Conservation (phyloP, 2,113 vertebrate genomes). For the Panurus biarmicus region DNA sequence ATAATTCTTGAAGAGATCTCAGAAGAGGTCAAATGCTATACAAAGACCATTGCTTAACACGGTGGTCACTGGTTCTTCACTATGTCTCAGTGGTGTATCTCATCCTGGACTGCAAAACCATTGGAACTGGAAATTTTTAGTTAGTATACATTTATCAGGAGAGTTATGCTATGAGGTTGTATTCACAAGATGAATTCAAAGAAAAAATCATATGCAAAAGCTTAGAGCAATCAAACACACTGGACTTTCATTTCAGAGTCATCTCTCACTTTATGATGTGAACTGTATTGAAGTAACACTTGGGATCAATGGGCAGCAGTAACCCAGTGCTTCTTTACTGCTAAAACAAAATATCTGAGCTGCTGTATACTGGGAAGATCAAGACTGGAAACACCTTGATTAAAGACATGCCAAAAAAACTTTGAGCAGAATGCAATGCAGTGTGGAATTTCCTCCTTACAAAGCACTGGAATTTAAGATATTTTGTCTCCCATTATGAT, state of each 20-base stretch:
- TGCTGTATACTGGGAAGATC: neutral
- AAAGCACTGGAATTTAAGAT: neutral
- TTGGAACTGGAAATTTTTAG: neutral
- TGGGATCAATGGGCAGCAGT: neutral
- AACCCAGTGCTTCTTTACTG: neutral
- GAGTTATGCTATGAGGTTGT: neutral
- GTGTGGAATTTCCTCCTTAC: neutral
- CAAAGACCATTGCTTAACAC: neutral
- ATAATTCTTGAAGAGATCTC: neutral
- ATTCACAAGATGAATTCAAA: neutral
- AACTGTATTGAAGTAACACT: rapidly evolving
- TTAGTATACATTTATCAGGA: neutral
- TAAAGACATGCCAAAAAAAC: neutral
- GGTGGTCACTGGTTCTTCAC: neutral
- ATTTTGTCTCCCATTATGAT: neutral
- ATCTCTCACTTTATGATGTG: neutral
- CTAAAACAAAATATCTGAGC: neutral
- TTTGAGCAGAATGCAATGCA: neutral
- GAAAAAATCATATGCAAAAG: neutral
- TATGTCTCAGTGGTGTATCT: rapidly evolving
- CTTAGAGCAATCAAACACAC: neutral
- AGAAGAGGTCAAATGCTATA: neutral
- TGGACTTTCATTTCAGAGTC: neutral
- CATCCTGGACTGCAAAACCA: neutral
- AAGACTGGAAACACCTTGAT: neutral